These are phyloP conservation scores for Biston stratarius DNA, from an alignment of 2,888 invertebrate species.

Conservation along the genomic window DNA sequence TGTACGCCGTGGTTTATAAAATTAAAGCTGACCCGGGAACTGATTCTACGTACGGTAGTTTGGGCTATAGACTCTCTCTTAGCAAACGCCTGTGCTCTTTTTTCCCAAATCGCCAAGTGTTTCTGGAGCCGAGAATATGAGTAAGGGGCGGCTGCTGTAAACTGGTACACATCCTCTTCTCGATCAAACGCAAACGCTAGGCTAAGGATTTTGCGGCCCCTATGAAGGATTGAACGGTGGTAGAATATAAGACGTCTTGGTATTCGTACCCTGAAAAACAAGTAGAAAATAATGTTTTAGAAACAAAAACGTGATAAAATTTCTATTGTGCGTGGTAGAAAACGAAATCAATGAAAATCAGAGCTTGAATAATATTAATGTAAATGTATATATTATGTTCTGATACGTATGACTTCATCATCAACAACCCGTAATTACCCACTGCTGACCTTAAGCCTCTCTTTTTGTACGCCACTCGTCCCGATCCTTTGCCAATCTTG, in stretches of 20 bases:
- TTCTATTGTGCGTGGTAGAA: too few relatives aligned
- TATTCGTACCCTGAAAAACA: slow-evolving; percentile 89
- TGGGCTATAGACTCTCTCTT: slow-evolving; percentile 90
- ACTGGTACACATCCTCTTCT: slow-evolving; percentile 98
- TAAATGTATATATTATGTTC: too few relatives aligned
- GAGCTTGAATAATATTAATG: too few relatives aligned
- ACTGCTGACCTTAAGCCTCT: too few relatives aligned
- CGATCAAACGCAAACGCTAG: slow-evolving; percentile 98
- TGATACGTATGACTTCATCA: too few relatives aligned
- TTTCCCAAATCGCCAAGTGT: slow-evolving; percentile 89
- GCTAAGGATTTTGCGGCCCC: slow-evolving; percentile 96
- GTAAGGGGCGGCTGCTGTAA: slow-evolving; percentile 97
- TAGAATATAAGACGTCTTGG: slow-evolving; percentile 95
- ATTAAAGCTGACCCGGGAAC: neutral
- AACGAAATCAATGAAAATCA: too few relatives aligned
- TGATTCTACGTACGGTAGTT: slow-evolving; percentile 80
- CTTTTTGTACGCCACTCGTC: too few relatives aligned
- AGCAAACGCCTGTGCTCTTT: slow-evolving; percentile 89
- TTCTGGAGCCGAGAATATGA: slow-evolving; percentile 96
- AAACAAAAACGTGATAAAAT: too few relatives aligned
- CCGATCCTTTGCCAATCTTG: too few relatives aligned
- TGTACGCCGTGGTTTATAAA: too few relatives aligned
- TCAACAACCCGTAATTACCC: too few relatives aligned
- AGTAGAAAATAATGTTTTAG: neutral
- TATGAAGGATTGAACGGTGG: slow-evolving; percentile 95